phyloP scores from a whole-genome alignment of 2,113 vertebrate species.

The Astur gentilis region DNA sequence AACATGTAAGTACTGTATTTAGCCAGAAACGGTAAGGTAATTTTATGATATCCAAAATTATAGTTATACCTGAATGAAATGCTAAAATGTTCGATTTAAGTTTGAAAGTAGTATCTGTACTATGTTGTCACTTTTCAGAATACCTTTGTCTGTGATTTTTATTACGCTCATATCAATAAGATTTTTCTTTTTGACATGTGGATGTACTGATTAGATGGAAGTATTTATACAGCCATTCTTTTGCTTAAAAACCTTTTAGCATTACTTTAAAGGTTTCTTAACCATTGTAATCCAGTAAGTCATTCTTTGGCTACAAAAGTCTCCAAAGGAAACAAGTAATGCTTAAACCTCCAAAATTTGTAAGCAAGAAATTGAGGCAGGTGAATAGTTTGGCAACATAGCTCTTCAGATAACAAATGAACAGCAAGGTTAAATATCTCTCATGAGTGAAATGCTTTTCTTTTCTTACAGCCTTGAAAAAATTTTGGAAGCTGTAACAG shows the following conservation, averaged over 20 bases:
- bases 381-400: neutral
- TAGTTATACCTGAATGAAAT: neutral
- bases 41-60: neutral
- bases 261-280: neutral
- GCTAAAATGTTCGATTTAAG: neutral
- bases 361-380: neutral
- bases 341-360: neutral
- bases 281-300: neutral
- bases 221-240: neutral
- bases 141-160: neutral
- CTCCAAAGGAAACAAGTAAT: neutral
- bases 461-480: constrained; percentile 87
- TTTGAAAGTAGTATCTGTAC: neutral
- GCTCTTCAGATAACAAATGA: neutral
- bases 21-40: neutral
- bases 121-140: neutral
- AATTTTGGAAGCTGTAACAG: constrained; percentile 92
- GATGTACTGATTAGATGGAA: neutral
- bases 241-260: neutral
- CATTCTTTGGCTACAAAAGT: neutral
- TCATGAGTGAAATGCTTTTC: neutral
- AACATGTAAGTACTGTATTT: constrained; percentile 82
- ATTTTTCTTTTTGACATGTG: neutral
- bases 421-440: neutral
- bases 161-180: neutral